Base-by-base conservation (phyloP, 1,140 invertebrate species). In the Uloborus diversus region DNA sequence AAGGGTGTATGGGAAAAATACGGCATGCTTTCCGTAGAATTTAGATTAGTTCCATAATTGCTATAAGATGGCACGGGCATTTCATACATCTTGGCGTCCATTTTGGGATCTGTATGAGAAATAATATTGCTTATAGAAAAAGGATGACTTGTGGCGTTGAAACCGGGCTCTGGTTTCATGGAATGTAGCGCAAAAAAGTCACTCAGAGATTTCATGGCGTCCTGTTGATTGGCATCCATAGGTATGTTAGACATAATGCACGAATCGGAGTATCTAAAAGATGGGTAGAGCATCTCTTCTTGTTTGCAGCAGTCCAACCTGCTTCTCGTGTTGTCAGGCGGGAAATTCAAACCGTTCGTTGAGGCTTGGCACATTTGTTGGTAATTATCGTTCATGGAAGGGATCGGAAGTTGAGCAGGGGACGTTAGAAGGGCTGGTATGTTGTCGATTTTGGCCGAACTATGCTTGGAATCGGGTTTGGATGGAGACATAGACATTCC, bases 61-160 rank as follows among this genome's bases (percentile, higher is more conserved):
- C 23, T 35, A 30, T n/a, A 47, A 3, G 69, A 49, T 47, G 81
- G 32, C 14, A 76, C 5, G 13, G 84, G 80, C 81, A 89, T 87
- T 65, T 91, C 90, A 84, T 89, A 85, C 83, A 89, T 83, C 84
- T 89, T 80, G 84, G 87, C 69, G 84, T 85, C 85, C 83, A 93
- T 90, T 85, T 95, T 94, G 59, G 91, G 92, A 83, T 94, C 93
- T 3, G 56, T 13, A 1, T 83, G 82, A 59, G 87, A 87, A 49
- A 93, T 92, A 84, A 97, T 90, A 85, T 95, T 92, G 81, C 94
- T 96, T 83, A 98, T 97, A 85, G 94, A 96, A 88, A 97, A 98
- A 0, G 96, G 95, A 86, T 96, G 94, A 85, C 90, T 92, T 37
- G 83, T 83, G 70, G 93, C 92, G 71, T 87, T 86, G 81, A 85